Conservation (phyloP, 2,113 vertebrate genomes). For the Myotis davidii region DNA sequence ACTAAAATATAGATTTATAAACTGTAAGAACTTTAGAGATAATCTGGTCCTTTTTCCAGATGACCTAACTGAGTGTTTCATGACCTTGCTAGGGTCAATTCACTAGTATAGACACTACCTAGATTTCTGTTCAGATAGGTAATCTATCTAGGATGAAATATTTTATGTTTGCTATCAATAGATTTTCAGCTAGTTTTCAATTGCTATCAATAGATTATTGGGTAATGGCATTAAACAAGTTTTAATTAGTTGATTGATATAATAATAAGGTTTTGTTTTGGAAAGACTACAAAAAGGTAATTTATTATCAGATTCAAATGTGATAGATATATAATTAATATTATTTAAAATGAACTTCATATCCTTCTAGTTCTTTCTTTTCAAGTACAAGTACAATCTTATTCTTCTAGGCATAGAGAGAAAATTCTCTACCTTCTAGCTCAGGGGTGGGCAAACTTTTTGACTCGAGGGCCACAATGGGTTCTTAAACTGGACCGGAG, state of each 20-base stretch:
- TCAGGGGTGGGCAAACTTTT: no score
- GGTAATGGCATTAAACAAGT: background rate
- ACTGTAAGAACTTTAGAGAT: background rate
- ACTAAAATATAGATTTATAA: background rate
- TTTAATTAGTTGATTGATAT: conserved; percentile 25
- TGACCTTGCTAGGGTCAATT: background rate
- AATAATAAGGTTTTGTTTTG: background rate
- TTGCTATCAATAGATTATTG: background rate
- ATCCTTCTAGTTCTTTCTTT: background rate
- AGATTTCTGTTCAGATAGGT: background rate
- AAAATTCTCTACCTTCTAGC: background rate
- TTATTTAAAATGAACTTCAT: background rate
- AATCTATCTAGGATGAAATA: background rate
- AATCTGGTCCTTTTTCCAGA: background rate
- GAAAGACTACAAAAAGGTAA: background rate
- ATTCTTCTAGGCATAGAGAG: background rate
- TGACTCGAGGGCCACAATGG: no score
- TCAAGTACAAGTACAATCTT: background rate
- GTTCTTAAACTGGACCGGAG: no score
- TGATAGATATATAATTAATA: background rate
- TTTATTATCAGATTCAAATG: background rate
- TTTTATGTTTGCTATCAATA: background rate
- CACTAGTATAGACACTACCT: background rate
- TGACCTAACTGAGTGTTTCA: background rate
- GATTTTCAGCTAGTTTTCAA: background rate